These are phyloP conservation scores for Drosophila nasuta DNA, from an alignment of 1,140 invertebrate species.

Conservation along the genomic window DNA sequence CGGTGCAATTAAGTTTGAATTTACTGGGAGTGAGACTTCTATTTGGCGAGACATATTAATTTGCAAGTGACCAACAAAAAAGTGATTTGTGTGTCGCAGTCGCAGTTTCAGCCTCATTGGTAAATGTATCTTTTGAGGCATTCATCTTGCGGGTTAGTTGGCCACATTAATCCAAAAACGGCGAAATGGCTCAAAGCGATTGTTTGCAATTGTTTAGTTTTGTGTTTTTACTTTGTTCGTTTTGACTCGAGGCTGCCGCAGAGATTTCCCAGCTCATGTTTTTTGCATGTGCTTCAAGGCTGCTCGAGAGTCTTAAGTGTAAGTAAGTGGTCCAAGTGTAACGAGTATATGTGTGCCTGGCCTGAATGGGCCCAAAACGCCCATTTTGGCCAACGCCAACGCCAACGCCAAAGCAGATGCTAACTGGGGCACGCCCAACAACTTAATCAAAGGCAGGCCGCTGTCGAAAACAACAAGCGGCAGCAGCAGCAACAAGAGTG, in stretches of 20 bases:
- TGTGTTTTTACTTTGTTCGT: not conserved
- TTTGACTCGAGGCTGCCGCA: not conserved
- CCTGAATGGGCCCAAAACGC: constrained; percentile 11
- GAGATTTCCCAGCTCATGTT: not conserved
- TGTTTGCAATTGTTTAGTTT: constrained; percentile 25
- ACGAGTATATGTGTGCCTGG: constrained; percentile 16
- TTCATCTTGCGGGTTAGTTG: constrained; percentile 13
- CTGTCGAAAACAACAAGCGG: constrained; percentile 27
- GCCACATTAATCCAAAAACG: constrained; percentile 14
- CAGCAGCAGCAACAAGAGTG: not conserved
- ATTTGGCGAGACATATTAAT: constrained; percentile 5
- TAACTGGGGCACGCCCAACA: constrained; percentile 63
- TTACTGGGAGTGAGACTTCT: not conserved
- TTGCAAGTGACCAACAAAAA: not conserved
- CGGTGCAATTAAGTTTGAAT: not conserved
- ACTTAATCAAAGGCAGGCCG: constrained; percentile 66
- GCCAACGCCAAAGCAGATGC: constrained; percentile 55
- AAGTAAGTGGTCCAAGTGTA: constrained; percentile 4
- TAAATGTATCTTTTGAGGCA: constrained; percentile 14
- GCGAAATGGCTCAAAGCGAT: not conserved
- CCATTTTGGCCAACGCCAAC: constrained; percentile 51
- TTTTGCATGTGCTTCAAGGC: constrained; percentile 14
- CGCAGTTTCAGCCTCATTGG: not conserved
- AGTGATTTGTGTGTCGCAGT: constrained; percentile 11
- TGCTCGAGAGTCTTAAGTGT: not conserved